A percentile compares a stretch with the other conserved stretches of the same genome.
phyloP scores from a whole-genome alignment of 2,888 invertebrate species.

The Phasia obesa region DNA sequence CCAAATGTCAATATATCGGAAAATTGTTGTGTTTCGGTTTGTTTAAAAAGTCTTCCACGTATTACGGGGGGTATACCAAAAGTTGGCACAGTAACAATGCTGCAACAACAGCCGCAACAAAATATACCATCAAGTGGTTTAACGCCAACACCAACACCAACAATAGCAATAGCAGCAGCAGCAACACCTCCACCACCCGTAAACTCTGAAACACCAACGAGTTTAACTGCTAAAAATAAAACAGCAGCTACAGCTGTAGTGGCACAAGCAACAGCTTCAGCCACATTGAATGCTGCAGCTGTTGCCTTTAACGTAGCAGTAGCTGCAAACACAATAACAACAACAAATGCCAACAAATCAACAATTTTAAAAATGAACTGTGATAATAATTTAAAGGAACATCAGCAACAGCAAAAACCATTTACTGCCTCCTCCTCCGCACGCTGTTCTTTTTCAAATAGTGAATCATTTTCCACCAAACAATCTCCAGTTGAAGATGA shows the following conservation, averaged over 20 bases:
- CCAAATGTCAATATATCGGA: slow-evolving; percentile 82
- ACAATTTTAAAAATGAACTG: slow-evolving; percentile 69
- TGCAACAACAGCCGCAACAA: slow-evolving; percentile 42
- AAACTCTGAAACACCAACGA: slow-evolving; percentile 36
- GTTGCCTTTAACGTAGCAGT: background rate
- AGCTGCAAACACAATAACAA: slow-evolving; percentile 45
- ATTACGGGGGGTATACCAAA: slow-evolving; percentile 88
- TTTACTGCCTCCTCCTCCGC: slow-evolving; percentile 50
- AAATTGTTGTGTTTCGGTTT: slow-evolving; percentile 82
- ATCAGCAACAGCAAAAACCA: slow-evolving; percentile 52
- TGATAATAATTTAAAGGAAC: slow-evolving; percentile 70
- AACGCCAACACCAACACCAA: slow-evolving; percentile 53
- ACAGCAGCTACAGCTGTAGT: slow-evolving; percentile 5
- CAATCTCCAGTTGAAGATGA: background rate
- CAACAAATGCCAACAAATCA: slow-evolving; percentile 69
- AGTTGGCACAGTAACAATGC: slow-evolving; percentile 73
- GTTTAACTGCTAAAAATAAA: slow-evolving; percentile 39
- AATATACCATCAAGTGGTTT: slow-evolving; percentile 67
- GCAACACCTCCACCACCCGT: slow-evolving; percentile 53
- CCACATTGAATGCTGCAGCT: slow-evolving; percentile 38
- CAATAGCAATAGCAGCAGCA: slow-evolving; percentile 56
- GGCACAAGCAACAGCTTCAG: slow-evolving; percentile 54
- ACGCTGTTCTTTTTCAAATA: slow-evolving; percentile 15
- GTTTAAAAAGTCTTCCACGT: slow-evolving; percentile 88
- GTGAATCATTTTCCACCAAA: slow-evolving; percentile 17